These are phyloP conservation scores for Amphiduros pacificus DNA, from an alignment of 2,888 invertebrate species.

Conservation along the genomic window DNA sequence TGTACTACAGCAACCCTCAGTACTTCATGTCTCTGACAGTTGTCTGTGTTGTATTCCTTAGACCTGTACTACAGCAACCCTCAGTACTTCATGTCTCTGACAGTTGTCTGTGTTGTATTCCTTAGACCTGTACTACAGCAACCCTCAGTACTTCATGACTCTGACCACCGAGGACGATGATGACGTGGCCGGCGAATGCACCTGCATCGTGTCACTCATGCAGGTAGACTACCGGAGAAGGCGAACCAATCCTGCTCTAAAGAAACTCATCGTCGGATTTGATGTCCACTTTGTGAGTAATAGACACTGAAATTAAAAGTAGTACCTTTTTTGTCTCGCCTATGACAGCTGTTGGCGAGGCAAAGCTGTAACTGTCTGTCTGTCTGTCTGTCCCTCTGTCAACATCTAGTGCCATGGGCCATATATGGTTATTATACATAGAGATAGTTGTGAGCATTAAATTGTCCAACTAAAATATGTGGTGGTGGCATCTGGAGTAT, in stretches of 20 bases:
- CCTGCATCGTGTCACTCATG: conserved; percentile 21
- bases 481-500: no score
- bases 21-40: no score
- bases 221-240: conserved; percentile 16
- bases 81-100: conserved; percentile 16
- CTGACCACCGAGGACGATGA: conserved; percentile 16
- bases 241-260: background rate
- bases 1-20: conserved; percentile 26
- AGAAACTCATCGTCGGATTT: conserved; percentile 18
- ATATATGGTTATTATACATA: no score
- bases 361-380: no score
- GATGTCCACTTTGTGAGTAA: conserved; percentile 20
- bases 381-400: no score
- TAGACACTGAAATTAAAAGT: no score
- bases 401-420: no score
- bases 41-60: background rate
- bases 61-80: conserved; percentile 24
- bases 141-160: conserved; percentile 25
- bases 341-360: no score
- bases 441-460: no score
- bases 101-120: background rate
- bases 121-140: conserved; percentile 23
- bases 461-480: no score
- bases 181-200: conserved; percentile 20
- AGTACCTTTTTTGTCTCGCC: no score